Conservation (phyloP, 2,888 invertebrate genomes). For the Bellardia bayeri region DNA sequence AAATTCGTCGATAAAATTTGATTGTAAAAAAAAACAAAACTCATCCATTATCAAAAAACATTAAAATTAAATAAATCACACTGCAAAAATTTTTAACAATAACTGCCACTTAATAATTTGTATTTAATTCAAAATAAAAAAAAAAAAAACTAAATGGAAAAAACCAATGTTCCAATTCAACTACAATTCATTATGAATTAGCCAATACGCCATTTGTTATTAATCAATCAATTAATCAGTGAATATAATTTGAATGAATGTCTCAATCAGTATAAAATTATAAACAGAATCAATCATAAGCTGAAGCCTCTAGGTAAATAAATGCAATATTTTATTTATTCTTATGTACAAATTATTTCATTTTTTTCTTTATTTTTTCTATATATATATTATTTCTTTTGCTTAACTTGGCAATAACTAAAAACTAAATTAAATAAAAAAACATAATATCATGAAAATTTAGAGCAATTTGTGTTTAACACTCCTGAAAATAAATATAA, state of each 20-base stretch:
- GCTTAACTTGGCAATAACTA: constrained; percentile 63
- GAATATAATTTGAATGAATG: constrained; percentile 26
- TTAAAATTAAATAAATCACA: constrained; percentile 24
- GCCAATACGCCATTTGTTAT: constrained; percentile 24
- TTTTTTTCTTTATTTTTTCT: not conserved
- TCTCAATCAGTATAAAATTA: constrained; percentile 45
- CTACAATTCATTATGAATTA: constrained; percentile 38
- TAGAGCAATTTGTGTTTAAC: constrained; percentile 1
- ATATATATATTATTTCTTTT: constrained; percentile 1
- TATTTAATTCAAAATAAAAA: not conserved
- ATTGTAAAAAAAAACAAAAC: not conserved
- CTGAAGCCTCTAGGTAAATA: constrained; percentile 70
- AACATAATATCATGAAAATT: not conserved
- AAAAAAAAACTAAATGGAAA: not conserved
- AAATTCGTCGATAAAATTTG: not conserved
- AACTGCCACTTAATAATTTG: constrained; percentile 35
- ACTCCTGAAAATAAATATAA: constrained; percentile 33
- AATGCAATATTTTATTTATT: constrained; percentile 15
- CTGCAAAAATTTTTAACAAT: constrained; percentile 28
- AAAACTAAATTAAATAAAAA: constrained; percentile 5
- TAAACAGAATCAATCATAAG: constrained; percentile 57
- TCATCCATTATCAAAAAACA: constrained; percentile 49
- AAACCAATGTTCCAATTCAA: not conserved
- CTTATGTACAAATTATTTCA: constrained; percentile 29
- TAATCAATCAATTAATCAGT: constrained; percentile 54